Evolutionary conservation across 2,113 vertebrate genomes (phyloP), one percentile per base, ranked within the genome.

Genomic region (Mastomys natalensis): DNA sequence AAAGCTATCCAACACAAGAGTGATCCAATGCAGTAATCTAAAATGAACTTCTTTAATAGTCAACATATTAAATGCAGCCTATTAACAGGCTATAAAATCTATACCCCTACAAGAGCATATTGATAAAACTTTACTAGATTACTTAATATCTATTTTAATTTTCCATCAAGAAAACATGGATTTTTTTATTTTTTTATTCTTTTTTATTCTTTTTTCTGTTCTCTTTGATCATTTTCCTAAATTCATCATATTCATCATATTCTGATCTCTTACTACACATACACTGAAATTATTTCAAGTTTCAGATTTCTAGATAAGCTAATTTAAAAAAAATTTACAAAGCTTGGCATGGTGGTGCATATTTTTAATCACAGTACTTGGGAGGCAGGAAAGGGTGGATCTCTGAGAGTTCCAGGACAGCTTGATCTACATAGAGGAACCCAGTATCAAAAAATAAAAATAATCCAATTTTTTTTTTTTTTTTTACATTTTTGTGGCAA

Each of bases 161-260:
- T 95, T 72, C 29, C 72, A 17, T 96, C 1, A 7, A 17, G 3
- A 55, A 89, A 93, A 89, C 40, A 66, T 43, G 29, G 3, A 51
- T 55, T 8, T 66, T 80, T 45, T 31, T 78, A 53, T 10, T 76
- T 58, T 13, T 76, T 55, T 55, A 2, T 55, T 55, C 16, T 55
- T 55, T 19, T 53, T 53, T 15, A 11, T 58, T 58, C 16, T 58
- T 58, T 19, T 19, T 60, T 22, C 58, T 48, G 31, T 31, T 84
- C 55, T 90, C 26, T 76, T 95, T 87, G 0, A 89, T 66, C 84
- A 80, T 89, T 94, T 96, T 89, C 37, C 70, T 72, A 94, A 95
- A 93, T 95, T 80, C 82, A 82, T 86, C 80, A 58, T 87, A 53
- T 37, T 87, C 68, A n/a, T 34, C 31, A 43, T 70, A 70, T 37